Conservation (phyloP, 2,888 invertebrate species). For the Myathropa florea region DNA sequence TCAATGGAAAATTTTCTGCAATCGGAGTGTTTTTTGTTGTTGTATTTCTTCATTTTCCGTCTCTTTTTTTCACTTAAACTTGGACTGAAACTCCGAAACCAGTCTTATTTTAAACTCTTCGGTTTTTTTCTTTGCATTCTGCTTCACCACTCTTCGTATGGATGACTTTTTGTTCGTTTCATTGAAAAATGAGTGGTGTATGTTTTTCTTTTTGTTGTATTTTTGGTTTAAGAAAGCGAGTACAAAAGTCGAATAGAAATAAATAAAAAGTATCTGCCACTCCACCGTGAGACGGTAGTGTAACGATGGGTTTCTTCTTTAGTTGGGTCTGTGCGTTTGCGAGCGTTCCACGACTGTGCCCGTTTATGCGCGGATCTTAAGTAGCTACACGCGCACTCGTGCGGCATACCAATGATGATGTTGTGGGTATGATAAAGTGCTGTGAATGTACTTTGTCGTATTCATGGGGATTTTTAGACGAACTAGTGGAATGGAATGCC, state of each 20-base stretch:
- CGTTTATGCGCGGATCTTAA: conserved; percentile 47
- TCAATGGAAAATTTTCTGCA: conserved; percentile 77
- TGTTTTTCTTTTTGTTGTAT: conserved; percentile 24
- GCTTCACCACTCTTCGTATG: conserved; percentile 45
- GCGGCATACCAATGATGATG: conserved; percentile 51
- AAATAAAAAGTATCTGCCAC: conserved; percentile 32
- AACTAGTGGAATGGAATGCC: conserved; percentile 20
- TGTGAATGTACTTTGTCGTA: not conserved
- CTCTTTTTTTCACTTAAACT: conserved; percentile 43
- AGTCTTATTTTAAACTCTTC: conserved; percentile 63
- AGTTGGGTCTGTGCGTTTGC: conserved; percentile 35
- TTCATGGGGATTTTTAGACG: conserved; percentile 21
- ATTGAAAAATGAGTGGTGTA: conserved; percentile 18
- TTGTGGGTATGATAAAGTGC: conserved; percentile 11
- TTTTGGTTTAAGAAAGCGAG: conserved; percentile 27
- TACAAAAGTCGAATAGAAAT: conserved; percentile 29
- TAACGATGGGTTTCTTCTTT: conserved; percentile 54
- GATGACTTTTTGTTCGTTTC: conserved; percentile 40
- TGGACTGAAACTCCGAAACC: conserved; percentile 55
- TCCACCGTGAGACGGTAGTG: conserved; percentile 44
- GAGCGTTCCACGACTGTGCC: conserved; percentile 21
- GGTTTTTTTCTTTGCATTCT: conserved; percentile 32
- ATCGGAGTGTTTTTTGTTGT: conserved; percentile 30
- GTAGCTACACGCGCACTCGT: conserved; percentile 54
- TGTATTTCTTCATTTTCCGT: conserved; percentile 35